Base-by-base conservation (phyloP, 2,888 invertebrate genomes). In the Portevinia maculata region DNA sequence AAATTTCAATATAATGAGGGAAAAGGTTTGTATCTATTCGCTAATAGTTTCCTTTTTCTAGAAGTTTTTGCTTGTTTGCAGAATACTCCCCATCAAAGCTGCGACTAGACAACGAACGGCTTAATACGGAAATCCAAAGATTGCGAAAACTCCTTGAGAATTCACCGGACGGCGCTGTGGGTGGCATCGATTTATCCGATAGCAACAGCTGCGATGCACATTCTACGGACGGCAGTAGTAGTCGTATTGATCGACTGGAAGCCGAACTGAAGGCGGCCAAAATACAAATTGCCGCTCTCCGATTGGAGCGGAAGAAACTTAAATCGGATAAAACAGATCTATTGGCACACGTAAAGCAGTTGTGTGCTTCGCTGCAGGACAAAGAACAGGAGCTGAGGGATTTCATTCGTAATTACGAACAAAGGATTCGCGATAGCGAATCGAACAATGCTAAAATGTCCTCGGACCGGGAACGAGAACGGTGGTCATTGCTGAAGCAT, bases 291-390 rank as follows among this genome's bases (percentile, higher is more conserved):
- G 81, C 89, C 93, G 96, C 95, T 67, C 92, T 98, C 88, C 97
- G 97, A 90, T 94, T 96, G 78, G 98, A 98, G 91, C 93, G 97
- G 83, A 97, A 97, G 91, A 93, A 97, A 85, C 92, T 98, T 89
- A 97, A 97, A 91, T 96, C 96, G 11, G 98, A 98, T 91, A 98
- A 98, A 91, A 96, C 96, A 88, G 98, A 98, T 91, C 93, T 98
- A 85, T 92, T 98, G 86, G 96, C 95, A 89, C 98, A 98, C 92
- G 98, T 98, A 94, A 97, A 97, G 90, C 97, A 98, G 88, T 93
- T 98, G 76, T 98, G 98, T 90, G 94, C 95, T 69, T 97, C 98
- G 7, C 92, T 98, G 79, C 98, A 98, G 91, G 97, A 98, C 90
- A 98, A 98, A 91, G 98, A 98, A 89, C 95, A 96, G 87, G 98